Evolutionary conservation across 2,113 vertebrate species (phyloP).

Genomic region (Seriola quinqueradiata): DNA sequence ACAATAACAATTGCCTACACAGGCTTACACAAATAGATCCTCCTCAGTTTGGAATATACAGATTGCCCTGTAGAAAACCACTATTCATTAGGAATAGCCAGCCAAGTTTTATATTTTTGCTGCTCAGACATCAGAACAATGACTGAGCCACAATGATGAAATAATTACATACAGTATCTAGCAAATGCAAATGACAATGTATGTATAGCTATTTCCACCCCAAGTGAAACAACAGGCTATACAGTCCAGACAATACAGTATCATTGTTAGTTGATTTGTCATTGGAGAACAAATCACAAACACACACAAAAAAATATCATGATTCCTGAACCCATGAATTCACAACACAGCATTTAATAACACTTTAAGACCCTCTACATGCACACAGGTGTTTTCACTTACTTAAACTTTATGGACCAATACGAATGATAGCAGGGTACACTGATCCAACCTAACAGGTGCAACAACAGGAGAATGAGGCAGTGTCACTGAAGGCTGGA

Average conservation of each 20-base stretch:
- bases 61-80: conserved; percentile 80
- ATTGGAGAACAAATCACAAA: not conserved
- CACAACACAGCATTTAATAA: conserved; percentile 13
- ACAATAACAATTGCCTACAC: conserved; percentile 68
- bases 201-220: not conserved
- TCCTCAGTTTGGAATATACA: conserved; percentile 58
- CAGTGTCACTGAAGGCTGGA: not conserved
- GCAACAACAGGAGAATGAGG: not conserved
- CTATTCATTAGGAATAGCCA: conserved; percentile 82
- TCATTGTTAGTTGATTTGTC: not conserved
- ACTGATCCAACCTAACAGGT: not conserved
- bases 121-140: conserved; percentile 69
- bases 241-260: not conserved
- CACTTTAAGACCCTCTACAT: not conserved
- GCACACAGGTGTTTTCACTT: not conserved
- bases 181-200: not conserved
- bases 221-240: not conserved
- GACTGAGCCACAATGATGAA: not conserved
- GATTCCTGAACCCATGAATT: not conserved
- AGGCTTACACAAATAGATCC: conserved; percentile 69
- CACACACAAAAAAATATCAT: not conserved
- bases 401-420: not conserved
- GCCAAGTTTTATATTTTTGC: conserved; percentile 86
- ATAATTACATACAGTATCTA: not conserved
- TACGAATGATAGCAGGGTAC: not conserved